Conservation (phyloP, 2,797 vertebrate species). For the Lophotriccus pileatus region DNA sequence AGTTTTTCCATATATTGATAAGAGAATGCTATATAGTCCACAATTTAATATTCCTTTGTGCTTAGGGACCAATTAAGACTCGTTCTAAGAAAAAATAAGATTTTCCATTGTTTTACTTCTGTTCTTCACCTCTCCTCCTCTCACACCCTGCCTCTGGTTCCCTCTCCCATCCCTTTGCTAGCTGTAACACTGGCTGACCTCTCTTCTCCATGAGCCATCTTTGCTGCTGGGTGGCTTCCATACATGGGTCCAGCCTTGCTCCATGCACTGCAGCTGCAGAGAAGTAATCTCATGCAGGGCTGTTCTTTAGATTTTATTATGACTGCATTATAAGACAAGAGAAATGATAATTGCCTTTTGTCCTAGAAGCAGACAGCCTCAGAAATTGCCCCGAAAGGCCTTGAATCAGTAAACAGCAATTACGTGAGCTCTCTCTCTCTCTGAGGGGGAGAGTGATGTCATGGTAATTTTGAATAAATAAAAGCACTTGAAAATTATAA, state of each 20-base stretch:
- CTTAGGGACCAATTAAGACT: neutral
- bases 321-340: neutral
- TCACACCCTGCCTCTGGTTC: fast-evolving
- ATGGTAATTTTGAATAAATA: constrained; percentile 41
- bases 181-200: neutral
- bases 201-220: neutral
- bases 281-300: fast-evolving
- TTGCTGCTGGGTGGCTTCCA: neutral
- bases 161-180: neutral
- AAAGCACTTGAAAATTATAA: constrained; percentile 31
- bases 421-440: neutral
- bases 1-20: neutral
- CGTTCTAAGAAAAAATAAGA: neutral
- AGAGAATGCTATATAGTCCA: neutral
- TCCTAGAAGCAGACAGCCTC: neutral
- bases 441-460: constrained; percentile 23
- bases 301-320: neutral
- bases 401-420: constrained; percentile 51
- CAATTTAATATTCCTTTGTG: neutral
- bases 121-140: neutral
- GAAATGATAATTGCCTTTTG: neutral
- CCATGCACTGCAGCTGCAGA: neutral
- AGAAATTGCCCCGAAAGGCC: constrained; percentile 25
- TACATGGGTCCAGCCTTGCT: neutral
- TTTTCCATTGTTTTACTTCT: neutral